Evolutionary conservation across 2,888 invertebrate genomes (phyloP), one percentile per base, ranked within the genome.

Genomic region (Pseudococcus jackbeardsleyi): DNA sequence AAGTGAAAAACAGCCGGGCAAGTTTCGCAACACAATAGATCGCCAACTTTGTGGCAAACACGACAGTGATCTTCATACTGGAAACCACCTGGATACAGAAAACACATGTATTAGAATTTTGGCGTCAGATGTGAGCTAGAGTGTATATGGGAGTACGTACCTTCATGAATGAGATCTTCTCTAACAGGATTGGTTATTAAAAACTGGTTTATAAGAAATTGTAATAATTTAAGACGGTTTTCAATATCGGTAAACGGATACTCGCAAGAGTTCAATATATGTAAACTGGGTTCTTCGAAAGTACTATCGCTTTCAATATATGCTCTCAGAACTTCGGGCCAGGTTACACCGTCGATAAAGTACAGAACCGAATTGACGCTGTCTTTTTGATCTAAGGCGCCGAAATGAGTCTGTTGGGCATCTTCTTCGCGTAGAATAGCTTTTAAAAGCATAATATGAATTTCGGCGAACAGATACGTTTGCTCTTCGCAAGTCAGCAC

Each of bases 1-100:
- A 99, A 93, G 92, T 99, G 99, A 92, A 97, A 99, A 33, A 99
- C 98, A 46, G 99, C 99, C 26, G 99, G 98, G 91, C 99, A 99
- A 4, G 97, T 97, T 92, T 99, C 99, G 92, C 99, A 99, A 91
- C 99, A 99, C 15, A 99, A 92, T 85, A 99, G 93, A 92, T 99
- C 98, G 42, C 99, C 99, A 89, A 97, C 93, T 89, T 97, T 95
- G 92, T 98, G 97, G 91, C 98, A 98, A 42, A 96, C 95, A 89
- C 97, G 93, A 91, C 98, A 98, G 91, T 97, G 97, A 92, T 98
- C 97, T 92, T 97, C 97, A 92, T 97, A 97, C 91, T 96, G 96
- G 92, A 97, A 96, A 90, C 96, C 96, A 91, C 94, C 95, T 93
- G 91, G 84, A 4, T 8, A 17, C 9, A 33, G 54, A 46, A 26